A percentile compares a stretch with the other conserved stretches of the same genome.
phyloP scores from a whole-genome alignment of 2,797 vertebrate genomes.

The Hyperoplus lanceolatus region DNA sequence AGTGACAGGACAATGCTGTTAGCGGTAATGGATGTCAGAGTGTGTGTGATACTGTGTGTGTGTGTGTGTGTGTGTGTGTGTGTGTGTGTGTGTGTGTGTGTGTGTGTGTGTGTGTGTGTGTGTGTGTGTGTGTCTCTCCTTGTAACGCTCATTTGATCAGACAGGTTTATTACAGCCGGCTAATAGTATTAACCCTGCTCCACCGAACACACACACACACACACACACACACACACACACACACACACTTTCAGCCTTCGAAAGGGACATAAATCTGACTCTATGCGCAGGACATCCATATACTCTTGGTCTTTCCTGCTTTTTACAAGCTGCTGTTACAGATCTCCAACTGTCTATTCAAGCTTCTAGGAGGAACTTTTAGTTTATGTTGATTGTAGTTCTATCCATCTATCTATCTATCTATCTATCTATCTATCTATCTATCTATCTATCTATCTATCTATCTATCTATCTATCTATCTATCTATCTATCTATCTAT shows the following conservation, averaged over 20 bases:
- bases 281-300: not conserved
- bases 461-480: too few species aligned
- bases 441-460: too few species aligned
- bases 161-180: slow-evolving; percentile 62
- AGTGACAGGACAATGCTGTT: slow-evolving; percentile 57
- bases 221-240: slow-evolving; percentile 14
- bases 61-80: slow-evolving; percentile 17
- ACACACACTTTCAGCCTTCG: not conserved
- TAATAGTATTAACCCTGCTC: slow-evolving; percentile 64
- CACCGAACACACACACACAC: slow-evolving; percentile 31
- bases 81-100: slow-evolving; percentile 18
- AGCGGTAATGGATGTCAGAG: slow-evolving; percentile 50
- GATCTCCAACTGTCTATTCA: too few species aligned
- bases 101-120: slow-evolving; percentile 10
- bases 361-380: too few species aligned
- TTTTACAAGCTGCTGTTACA: too few species aligned
- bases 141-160: slow-evolving; percentile 66
- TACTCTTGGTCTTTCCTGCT: not conserved
- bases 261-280: not conserved
- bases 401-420: too few species aligned
- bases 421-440: too few species aligned
- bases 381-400: too few species aligned
- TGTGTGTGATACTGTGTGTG: slow-evolving; percentile 16
- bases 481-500: too few species aligned
- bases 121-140: slow-evolving; percentile 29